Evolutionary conservation across 1,140 invertebrate species (phyloP), one percentile per base, ranked within the genome.

Genomic region (Apis florea): DNA sequence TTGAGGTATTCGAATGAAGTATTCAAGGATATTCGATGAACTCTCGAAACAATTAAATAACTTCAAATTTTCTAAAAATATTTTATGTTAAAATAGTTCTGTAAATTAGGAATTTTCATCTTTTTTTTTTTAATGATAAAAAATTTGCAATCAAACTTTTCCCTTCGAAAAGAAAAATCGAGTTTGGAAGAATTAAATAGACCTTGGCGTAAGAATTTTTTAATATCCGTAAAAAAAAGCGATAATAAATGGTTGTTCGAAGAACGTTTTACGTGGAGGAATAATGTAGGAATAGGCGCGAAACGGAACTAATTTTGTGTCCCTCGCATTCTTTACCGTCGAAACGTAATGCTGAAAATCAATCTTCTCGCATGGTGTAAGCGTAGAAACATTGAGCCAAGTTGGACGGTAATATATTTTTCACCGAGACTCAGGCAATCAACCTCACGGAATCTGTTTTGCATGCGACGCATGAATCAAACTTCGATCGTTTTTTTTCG

Each of bases 291-390:
- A 63, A 71, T 21, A 53, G 53, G 68, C 59, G 58, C 9, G 68
- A 61, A 71, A 49, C 77, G 59, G 59, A 72, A 79, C 63, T 79
- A 79, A 79, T 79, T 72, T 24, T 59, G 58, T 72, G 68, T 72
- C 58, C 69, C 26, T 72, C 49, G 68, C 77, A 79, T 72, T 72
- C 68, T 79, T 79, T 72, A 72, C 26, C 77, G 77, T 79, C 77
- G 59, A 72, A 79, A 54, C 66, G 58, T 79, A 79, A 72, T 72
- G 77, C 58, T 51, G 63, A 79, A 72, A 72, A 72, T 79, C 77
- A 70, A 79, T 79, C 77, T 64, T 51, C 40, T 40, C 12, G 77
- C 68, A 63, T 49, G 67, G 56, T 21, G 54, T 4, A 31, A 69
- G 40, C 54, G n/a, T 40, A 31, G 56, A 63, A 24, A 63, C 76